These are phyloP conservation scores for Fragum whitleyi DNA, from an alignment of 2,888 invertebrate species.

Conservation along the genomic window DNA sequence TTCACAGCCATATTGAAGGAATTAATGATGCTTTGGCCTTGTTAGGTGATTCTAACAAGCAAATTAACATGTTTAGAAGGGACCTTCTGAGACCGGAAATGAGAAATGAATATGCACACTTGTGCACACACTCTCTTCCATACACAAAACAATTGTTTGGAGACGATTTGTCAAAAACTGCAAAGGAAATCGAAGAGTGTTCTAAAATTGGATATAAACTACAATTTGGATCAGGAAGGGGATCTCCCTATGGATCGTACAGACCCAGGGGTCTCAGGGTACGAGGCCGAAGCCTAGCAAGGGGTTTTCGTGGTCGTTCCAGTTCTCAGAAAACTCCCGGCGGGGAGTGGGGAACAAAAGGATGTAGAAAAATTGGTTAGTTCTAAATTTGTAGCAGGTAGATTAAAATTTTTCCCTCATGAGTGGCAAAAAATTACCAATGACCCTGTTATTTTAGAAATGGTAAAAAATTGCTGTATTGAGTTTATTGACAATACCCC, in stretches of 20 bases:
- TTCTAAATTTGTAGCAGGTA: no score
- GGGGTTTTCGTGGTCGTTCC: not conserved
- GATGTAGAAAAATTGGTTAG: no score
- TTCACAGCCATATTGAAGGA: slow-evolving; percentile 12
- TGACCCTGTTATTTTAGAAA: no score
- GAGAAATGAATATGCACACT: slow-evolving; percentile 15
- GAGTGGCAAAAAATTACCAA: no score
- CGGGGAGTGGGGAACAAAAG: no score
- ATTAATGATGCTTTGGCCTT: slow-evolving; percentile 31
- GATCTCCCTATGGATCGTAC: not conserved
- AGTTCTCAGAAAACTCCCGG: not conserved
- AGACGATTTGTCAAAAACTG: slow-evolving; percentile 3
- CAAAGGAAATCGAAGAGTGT: slow-evolving; percentile 23
- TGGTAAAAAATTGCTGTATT: no score
- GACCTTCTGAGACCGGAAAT: slow-evolving; percentile 21
- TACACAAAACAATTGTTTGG: not conserved
- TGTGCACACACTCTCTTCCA: slow-evolving; percentile 9
- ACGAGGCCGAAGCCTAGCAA: not conserved
- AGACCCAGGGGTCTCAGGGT: not conserved
- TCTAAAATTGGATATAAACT: no score
- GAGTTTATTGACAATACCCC: no score
- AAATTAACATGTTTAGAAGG: slow-evolving; percentile 17
- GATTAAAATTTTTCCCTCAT: no score
- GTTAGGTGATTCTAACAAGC: slow-evolving; percentile 37
- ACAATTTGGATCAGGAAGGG: slow-evolving; percentile 3